Base-by-base conservation (phyloP, 2,888 invertebrate species). In the Shargacucullia verbasci region DNA sequence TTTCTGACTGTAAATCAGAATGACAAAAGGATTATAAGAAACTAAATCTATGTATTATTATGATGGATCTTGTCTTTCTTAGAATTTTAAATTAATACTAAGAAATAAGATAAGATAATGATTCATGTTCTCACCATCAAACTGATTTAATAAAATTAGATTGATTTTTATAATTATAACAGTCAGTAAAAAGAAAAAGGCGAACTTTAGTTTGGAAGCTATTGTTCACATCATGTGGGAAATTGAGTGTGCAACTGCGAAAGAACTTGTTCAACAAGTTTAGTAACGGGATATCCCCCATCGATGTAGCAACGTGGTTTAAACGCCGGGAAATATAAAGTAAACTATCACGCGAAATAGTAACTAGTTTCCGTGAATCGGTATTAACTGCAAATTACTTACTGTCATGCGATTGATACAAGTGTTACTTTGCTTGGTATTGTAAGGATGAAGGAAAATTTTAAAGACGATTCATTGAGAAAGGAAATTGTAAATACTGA, bases 281-380 rank as follows among this genome's bases (percentile, higher is more conserved):
- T 11, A 25, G 57, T 41, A 29, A 59, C 34, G 20, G 39, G 43
- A 67, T 59, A 44, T 63, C 59, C 50, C 15, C 39, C 27, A 35
- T 9, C 1, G 12, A 0, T 9, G 2, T 57, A 20, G 48, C 37
- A 46, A 29, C 1, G 9, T 9, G 14, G 8, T 13, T 5, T 6
- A 37, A 40, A 46, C 5, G 12, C 0, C 39, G 13, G 60, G 14
- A 46, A 50, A 35, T 39, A 47, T 49, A 48, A 61, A 46, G 12
- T 12, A 31, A n/a, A 50, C 12, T 14, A 37, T 33, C 31, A 35
- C 0, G 14, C 0, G 0, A 45, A 34, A 47, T 10, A 0, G 5
- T 29, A 29, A 27, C 10, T 9, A n/a, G 37, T 54, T 45, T 59
- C 13, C 35, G 7, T 29, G 5, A 15, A 8, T 2, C 10, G 11